A percentile compares a stretch with the other conserved stretches of the same genome.
Conservation (phyloP, 2,888 invertebrate species). For the Podabrus alpinus region DNA sequence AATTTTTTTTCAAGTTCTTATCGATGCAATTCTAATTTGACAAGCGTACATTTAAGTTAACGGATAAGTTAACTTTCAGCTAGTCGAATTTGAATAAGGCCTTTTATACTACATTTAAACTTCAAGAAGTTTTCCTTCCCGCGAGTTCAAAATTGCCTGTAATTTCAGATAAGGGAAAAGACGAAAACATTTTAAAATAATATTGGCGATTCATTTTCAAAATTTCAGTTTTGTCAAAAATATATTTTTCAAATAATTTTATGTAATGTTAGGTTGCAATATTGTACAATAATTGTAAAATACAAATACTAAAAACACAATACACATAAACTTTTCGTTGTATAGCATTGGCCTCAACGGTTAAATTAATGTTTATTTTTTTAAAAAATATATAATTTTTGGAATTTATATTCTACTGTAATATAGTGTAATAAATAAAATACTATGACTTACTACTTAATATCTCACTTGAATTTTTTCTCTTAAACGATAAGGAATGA, state of each 20-base stretch:
- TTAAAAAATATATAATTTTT: slow-evolving; percentile 23
- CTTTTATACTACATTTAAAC: background rate
- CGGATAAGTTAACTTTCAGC: background rate
- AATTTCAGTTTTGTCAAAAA: background rate
- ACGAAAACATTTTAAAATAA: background rate
- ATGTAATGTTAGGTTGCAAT: slow-evolving; percentile 29
- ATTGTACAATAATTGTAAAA: slow-evolving; percentile 10
- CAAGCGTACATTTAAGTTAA: background rate
- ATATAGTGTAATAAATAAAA: slow-evolving; percentile 16
- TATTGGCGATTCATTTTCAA: background rate
- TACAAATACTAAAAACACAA: slow-evolving; percentile 26
- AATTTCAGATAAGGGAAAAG: background rate
- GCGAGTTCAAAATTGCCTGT: background rate
- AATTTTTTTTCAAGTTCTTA: background rate
- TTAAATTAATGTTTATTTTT: slow-evolving; percentile 22
- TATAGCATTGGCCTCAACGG: slow-evolving; percentile 40
- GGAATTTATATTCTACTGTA: slow-evolving; percentile 16
- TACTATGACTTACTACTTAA: slow-evolving; percentile 25
- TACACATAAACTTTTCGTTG: slow-evolving; percentile 42
- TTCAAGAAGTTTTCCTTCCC: background rate
- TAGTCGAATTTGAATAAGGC: background rate
- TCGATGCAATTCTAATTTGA: background rate
- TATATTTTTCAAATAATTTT: slow-evolving; percentile 1
- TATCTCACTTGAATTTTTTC: slow-evolving; percentile 28
- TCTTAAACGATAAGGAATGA: slow-evolving; percentile 36